These are phyloP conservation scores for Butorides virescens DNA, from an alignment of 2,113 vertebrate species.

Conservation along the genomic window DNA sequence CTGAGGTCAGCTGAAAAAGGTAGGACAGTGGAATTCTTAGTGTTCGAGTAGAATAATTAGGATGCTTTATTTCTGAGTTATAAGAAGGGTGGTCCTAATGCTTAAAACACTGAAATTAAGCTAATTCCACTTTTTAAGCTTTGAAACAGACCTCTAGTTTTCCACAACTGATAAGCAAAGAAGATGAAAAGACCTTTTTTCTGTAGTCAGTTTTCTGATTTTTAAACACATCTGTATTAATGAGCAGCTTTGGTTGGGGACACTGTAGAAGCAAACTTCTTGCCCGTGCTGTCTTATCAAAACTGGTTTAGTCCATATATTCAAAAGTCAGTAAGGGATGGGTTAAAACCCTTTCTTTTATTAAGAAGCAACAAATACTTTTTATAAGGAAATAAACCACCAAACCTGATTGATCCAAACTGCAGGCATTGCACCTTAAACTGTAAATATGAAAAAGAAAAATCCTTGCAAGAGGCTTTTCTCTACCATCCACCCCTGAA, in stretches of 20 bases:
- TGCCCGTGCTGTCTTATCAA: not conserved
- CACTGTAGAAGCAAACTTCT: not conserved
- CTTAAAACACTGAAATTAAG: not conserved
- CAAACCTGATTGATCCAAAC: not conserved
- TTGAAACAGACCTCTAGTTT: not conserved
- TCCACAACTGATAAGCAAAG: not conserved
- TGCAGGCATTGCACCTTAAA: not conserved
- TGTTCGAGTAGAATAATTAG: not conserved
- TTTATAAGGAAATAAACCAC: not conserved
- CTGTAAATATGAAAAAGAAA: not conserved
- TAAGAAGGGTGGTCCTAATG: not conserved
- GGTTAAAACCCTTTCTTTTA: not conserved
- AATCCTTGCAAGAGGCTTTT: not conserved
- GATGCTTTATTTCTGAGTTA: not conserved
- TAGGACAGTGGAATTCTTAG: not conserved
- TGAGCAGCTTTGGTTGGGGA: not conserved
- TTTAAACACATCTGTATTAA: not conserved
- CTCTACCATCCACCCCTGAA: not conserved
- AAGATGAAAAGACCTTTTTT: not conserved
- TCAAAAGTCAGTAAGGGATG: not conserved
- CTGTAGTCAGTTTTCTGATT: not conserved
- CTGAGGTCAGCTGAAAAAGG: constrained; percentile 47
- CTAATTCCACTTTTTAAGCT: not conserved
- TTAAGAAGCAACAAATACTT: not conserved
- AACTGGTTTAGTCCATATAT: not conserved